These are phyloP conservation scores for Cistogaster globosa DNA, from an alignment of 2,888 invertebrate species.

Conservation along the genomic window DNA sequence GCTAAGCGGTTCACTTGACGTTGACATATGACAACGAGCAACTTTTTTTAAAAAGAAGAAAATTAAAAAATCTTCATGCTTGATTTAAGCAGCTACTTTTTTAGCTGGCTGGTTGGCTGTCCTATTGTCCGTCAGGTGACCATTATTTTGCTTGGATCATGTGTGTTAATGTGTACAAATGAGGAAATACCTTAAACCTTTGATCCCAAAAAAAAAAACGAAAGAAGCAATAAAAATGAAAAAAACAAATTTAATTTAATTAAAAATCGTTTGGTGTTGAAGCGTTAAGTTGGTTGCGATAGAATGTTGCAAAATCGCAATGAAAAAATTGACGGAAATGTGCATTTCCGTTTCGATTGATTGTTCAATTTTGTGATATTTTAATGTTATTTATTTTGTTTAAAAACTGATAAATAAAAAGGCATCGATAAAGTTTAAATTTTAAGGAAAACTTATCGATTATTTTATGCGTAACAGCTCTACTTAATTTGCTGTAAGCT, in stretches of 20 bases:
- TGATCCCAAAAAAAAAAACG: conserved; percentile 27
- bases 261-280: conserved; percentile 49
- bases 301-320: no score
- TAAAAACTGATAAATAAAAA: no score
- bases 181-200: conserved; percentile 63
- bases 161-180: conserved; percentile 64
- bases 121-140: no score
- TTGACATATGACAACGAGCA: conserved; percentile 63
- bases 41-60: conserved; percentile 3
- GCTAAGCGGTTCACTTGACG: conserved; percentile 65
- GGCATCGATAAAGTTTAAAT: no score
- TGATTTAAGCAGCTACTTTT: background rate
- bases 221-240: conserved; percentile 8
- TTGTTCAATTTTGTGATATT: no score
- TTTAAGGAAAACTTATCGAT: no score
- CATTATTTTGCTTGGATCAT: conserved; percentile 9
- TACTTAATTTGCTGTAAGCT: no score
- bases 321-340: no score
- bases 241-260: conserved; percentile 61
- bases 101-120: background rate
- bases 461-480: no score
- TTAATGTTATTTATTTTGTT: no score
- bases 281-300: background rate
- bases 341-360: no score
- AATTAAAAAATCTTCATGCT: conserved; percentile 1